Evolutionary conservation across 2,113 vertebrate species (phyloP).

Genomic region (Arizona elegans): DNA sequence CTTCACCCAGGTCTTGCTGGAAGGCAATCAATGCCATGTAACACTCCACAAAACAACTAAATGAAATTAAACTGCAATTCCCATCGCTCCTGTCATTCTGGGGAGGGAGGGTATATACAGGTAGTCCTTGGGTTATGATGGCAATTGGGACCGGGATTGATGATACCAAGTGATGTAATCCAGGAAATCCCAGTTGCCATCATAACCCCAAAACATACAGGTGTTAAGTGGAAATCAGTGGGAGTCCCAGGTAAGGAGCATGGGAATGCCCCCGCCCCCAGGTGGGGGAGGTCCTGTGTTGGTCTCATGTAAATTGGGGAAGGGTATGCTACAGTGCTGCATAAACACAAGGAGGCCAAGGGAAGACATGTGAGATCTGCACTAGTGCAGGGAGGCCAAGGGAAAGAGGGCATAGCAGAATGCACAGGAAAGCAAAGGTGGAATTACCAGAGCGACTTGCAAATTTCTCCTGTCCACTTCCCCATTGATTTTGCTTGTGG

Average conservation of each 20-base stretch:
- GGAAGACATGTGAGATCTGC: not conserved
- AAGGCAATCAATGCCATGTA: not conserved
- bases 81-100: not conserved
- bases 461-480: not conserved
- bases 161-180: not conserved
- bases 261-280: not conserved
- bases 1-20: not conserved
- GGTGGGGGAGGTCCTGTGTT: not conserved
- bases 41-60: not conserved
- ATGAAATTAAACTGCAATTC: not conserved
- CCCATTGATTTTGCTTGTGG: not conserved
- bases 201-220: not conserved
- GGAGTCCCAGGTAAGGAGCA: not conserved
- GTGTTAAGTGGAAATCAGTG: not conserved
- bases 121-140: no score
- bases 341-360: not conserved
- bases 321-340: not conserved
- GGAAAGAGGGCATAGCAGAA: not conserved
- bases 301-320: not conserved
- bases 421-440: no score
- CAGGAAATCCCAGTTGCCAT: not conserved
- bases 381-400: not conserved
- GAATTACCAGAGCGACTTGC: not conserved
- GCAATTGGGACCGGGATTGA: not conserved
- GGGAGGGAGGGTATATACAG: no score